Evolutionary conservation across 2,113 vertebrate species (phyloP), one percentile per base, ranked within the genome.

Genomic region (Nesogale talazaci): DNA sequence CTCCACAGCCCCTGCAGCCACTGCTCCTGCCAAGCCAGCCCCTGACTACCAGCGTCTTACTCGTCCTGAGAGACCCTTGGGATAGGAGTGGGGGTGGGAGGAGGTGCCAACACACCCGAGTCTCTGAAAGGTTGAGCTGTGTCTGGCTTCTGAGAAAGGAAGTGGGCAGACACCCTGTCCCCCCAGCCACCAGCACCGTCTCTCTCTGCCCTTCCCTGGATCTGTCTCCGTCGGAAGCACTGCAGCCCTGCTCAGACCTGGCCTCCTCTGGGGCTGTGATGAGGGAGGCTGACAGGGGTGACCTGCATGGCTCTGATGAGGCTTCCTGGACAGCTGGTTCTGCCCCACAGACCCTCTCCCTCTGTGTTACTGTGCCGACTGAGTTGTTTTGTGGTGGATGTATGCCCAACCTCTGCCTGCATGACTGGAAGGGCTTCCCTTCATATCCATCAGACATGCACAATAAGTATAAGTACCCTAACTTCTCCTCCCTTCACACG

Each of bases 241-340:
- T 31, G 65, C 15, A 17, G 74, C 29, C 67, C 22, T 36, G 36
- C 40, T 87, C 16, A 12, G 16, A 2, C 57, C 36, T 46, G 74
- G 57, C 65, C 31, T 36, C 6, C 27, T 56, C 57, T 61, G 79
- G 90, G 90, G 40, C 65, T 11, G 15, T 79, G 75, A 3, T 83
- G 92, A 92, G 36, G 75, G 65, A 69, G 38, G 74, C 27, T 90
- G 83, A 67, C 27, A 79, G 27, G 83, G 69, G 75, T 40, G 69
- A 72, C 22, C 6, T 6, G 1, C 3, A 14, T 27, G 84, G 81
- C 23, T 1, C 31, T 2, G 42, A 88, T 70, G 56, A 81, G 81
- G 20, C 38, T 57, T 56, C 34, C 87, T 63, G 36, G 57, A 36
- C 56, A 31, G 52, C 19, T 67, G 79, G 79, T 52, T 29, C 0